phyloP scores from a whole-genome alignment of 1,140 invertebrate species.

The Drosophila lini region DNA sequence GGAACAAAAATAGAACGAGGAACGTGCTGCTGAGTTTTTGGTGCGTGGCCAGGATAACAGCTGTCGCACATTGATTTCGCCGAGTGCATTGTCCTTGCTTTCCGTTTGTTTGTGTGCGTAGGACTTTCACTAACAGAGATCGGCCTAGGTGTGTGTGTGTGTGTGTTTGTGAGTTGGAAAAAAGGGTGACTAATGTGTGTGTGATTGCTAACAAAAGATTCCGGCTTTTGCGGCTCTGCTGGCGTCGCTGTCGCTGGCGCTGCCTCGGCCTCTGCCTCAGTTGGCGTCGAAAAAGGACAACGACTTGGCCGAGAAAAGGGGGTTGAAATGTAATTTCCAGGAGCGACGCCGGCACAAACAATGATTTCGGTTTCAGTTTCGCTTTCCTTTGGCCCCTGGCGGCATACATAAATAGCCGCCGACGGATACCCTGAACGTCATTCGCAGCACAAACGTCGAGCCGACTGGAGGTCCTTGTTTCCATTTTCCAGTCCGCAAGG shows the following conservation, averaged over 20 bases:
- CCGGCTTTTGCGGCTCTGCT: conserved; percentile 70
- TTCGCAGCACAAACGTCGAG: conserved; percentile 84
- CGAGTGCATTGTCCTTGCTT: conserved; percentile 64
- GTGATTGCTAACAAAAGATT: conserved; percentile 84
- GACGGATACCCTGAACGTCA: conserved; percentile 73
- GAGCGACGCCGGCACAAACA: conserved; percentile 64
- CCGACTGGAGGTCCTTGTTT: conserved; percentile 68
- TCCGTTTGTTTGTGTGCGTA: conserved; percentile 41
- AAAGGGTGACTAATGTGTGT: conserved; percentile 84
- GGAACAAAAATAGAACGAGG: conserved; percentile 25
- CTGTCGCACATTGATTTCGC: conserved; percentile 72
- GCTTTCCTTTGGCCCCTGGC: conserved; percentile 73
- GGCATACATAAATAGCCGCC: conserved; percentile 80
- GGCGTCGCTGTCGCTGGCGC: conserved; percentile 18
- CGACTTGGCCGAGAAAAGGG: conserved; percentile 62
- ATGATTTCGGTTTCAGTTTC: conserved; percentile 84
- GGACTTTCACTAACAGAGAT: conserved; percentile 76
- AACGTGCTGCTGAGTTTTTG: conserved; percentile 47
- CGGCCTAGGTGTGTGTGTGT: conserved; percentile 19
- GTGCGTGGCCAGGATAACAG: conserved; percentile 57
- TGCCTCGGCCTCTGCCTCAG: background rate
- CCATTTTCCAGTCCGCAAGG: conserved; percentile 46
- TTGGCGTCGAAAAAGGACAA: conserved; percentile 69
- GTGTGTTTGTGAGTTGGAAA: conserved; percentile 53
- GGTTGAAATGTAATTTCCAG: conserved; percentile 69